phyloP scores from a whole-genome alignment of 1,140 invertebrate genomes.

The Harpegnathos saltator region DNA sequence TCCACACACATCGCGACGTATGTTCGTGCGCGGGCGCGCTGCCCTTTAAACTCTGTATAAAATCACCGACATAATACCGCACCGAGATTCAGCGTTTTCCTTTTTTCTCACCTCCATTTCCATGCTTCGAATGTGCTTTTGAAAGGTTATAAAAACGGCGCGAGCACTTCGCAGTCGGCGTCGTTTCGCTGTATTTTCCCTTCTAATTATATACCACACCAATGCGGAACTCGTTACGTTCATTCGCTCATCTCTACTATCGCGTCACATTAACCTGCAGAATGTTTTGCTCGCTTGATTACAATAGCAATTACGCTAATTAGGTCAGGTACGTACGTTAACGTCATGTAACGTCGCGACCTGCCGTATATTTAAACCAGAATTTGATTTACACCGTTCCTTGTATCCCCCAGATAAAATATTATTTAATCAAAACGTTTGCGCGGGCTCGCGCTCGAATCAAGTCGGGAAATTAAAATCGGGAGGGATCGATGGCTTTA shows the following conservation, averaged over 20 bases:
- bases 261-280: conserved; percentile 70
- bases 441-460: no score
- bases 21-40: not conserved
- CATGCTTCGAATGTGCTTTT: conserved; percentile 25
- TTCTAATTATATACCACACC: conserved; percentile 50
- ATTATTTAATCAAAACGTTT: not conserved
- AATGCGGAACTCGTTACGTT: conserved; percentile 54
- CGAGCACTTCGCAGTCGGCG: conserved; percentile 37
- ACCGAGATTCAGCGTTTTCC: conserved; percentile 29
- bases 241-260: conserved; percentile 58
- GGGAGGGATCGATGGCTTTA: not conserved
- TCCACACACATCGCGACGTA: no score
- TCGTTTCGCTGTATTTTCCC: conserved; percentile 44
- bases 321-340: conserved; percentile 68
- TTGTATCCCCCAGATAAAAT: not conserved
- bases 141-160: conserved; percentile 42
- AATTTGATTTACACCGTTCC: conserved; percentile 25
- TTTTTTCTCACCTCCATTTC: conserved; percentile 39
- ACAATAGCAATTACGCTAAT: conserved; percentile 77
- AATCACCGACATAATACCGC: conserved; percentile 20
- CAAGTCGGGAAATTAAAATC: not conserved
- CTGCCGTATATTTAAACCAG: not conserved
- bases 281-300: conserved; percentile 77
- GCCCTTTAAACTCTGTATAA: conserved; percentile 21
- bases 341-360: not conserved